Percentiles rank a stretch among this genome's conserved stretches.
These are phyloP conservation scores for Hylomyscus alleni DNA, from an alignment of 2,797 vertebrate species.

Conservation along the genomic window DNA sequence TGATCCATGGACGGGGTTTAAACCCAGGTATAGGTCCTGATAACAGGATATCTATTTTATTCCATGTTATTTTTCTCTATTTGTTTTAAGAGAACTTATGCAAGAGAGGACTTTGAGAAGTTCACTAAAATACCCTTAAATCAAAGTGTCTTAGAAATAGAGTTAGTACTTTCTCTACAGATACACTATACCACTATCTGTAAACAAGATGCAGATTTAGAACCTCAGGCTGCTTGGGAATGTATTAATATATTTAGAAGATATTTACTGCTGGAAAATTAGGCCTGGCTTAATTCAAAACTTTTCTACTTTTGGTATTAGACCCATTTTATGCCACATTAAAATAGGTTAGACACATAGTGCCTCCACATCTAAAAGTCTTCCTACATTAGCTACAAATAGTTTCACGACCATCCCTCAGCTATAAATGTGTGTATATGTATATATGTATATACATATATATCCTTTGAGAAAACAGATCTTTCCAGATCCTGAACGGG, in stretches of 20 bases:
- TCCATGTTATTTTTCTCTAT: neutral
- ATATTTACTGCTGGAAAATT: neutral
- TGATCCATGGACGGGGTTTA: neutral
- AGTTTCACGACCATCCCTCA: neutral
- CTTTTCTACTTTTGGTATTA: neutral
- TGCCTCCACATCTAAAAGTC: neutral
- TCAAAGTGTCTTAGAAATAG: conserved; percentile 63
- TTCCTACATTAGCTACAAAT: neutral
- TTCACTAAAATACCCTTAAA: conserved; percentile 33
- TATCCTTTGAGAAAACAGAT: neutral
- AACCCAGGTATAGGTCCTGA: neutral
- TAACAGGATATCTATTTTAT: neutral
- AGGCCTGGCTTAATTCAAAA: neutral
- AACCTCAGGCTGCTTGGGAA: neutral
- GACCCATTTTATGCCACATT: neutral
- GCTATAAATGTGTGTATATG: neutral
- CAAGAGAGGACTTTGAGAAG: conserved; percentile 55
- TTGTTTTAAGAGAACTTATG: conserved; percentile 38
- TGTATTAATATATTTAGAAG: neutral
- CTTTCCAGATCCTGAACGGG: neutral
- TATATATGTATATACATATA: too few relatives aligned
- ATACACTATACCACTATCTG: neutral
- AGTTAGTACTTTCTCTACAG: conserved; percentile 55
- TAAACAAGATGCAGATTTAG: neutral
- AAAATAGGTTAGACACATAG: neutral